These are phyloP conservation scores for Pipistrellus pipistrellus DNA, from an alignment of 2,797 vertebrate genomes.

Conservation along the genomic window DNA sequence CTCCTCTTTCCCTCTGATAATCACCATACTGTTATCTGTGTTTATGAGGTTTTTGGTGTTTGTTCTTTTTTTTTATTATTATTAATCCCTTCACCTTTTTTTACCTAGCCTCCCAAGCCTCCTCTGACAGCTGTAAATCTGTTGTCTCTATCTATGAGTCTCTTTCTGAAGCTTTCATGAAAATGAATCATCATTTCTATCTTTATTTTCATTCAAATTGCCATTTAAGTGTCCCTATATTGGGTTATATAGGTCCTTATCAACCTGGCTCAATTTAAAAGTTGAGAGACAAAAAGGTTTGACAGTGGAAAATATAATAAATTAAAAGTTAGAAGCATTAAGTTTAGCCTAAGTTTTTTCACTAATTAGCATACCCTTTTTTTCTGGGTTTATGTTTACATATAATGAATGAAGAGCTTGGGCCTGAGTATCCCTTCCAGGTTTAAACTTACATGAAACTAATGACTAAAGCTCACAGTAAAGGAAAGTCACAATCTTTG, in stretches of 20 bases:
- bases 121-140: not conserved
- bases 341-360: not conserved
- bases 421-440: slow-evolving; percentile 5
- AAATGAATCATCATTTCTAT: slow-evolving; percentile 29
- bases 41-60: not conserved
- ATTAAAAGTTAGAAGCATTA: not conserved
- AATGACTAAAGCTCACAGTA: not conserved
- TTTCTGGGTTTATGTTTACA: slow-evolving; percentile 28
- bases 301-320: slow-evolving; percentile 35
- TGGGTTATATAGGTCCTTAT: not conserved
- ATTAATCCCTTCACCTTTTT: not conserved
- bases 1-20: not conserved
- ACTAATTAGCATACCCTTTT: not conserved
- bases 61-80: not conserved
- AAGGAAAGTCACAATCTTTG: slow-evolving; percentile 36
- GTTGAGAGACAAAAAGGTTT: not conserved
- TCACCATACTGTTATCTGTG: not conserved
- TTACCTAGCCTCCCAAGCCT: not conserved
- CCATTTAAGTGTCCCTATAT: not conserved
- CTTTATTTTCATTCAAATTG: slow-evolving; percentile 48
- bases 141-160: not conserved
- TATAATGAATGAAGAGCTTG: slow-evolving; percentile 29
- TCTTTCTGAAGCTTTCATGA: not conserved
- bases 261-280: slow-evolving; percentile 6
- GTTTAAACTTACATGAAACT: slow-evolving; percentile 31